phyloP scores from a whole-genome alignment of 92 coral and sea anemone genomes.

The Porites evermanni region DNA sequence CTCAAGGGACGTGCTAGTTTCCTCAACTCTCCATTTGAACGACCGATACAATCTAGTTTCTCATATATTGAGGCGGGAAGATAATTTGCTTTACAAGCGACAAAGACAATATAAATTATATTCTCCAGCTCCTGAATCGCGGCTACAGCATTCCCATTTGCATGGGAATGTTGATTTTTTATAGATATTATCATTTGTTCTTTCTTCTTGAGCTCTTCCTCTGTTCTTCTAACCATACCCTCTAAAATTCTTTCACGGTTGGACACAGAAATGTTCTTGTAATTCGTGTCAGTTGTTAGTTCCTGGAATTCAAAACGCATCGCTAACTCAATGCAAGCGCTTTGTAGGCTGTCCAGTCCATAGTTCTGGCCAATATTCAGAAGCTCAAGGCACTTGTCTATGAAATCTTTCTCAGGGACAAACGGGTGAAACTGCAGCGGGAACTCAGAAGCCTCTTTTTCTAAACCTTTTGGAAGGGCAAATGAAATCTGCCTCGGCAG shows the following conservation, averaged over 20 bases:
- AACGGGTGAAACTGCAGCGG: neutral
- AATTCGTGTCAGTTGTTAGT: neutral
- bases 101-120: too few species aligned
- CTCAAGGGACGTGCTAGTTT: too few species aligned
- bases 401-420: neutral
- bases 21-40: too few species aligned
- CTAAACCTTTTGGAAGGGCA: neutral
- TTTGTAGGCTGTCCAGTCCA: slow-evolving; percentile 9
- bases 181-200: too few species aligned
- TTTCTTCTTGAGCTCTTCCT: neutral
- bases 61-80: too few species aligned
- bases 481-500: neutral
- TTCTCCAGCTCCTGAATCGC: too few species aligned
- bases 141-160: too few species aligned
- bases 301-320: neutral
- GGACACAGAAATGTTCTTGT: neutral
- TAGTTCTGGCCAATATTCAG: slow-evolving; percentile 7
- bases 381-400: neutral
- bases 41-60: too few species aligned
- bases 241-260: neutral
- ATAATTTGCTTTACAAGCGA: too few species aligned
- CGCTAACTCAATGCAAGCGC: slow-evolving; percentile 3
- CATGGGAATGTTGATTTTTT: fast-evolving
- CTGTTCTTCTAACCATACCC: neutral
- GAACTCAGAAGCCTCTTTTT: too few species aligned